These are phyloP conservation scores for Poeciliopsis infans DNA, from an alignment of 2,797 vertebrate species.

Conservation along the genomic window DNA sequence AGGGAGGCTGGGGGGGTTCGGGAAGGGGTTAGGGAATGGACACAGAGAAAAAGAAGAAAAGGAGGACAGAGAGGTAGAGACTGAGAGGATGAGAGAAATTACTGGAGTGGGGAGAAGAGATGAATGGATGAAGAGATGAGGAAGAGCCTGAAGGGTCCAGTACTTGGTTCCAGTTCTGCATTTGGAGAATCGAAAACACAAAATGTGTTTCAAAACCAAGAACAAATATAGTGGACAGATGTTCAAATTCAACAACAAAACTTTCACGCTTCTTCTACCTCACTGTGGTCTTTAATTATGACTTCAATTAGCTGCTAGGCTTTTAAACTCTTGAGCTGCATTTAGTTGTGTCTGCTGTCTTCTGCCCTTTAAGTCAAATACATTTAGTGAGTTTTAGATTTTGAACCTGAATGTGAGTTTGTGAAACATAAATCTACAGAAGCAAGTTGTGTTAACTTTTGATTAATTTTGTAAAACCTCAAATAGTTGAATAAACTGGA, in stretches of 20 bases:
- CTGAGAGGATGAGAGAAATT: conserved; percentile 13
- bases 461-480: too few species aligned
- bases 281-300: conserved; percentile 42
- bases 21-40: conserved; percentile 19
- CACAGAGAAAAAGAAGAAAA: conserved; percentile 2
- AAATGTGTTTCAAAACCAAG: conserved; percentile 11
- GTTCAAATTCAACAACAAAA: background rate
- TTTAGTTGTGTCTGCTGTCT: too few species aligned
- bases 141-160: conserved; percentile 29
- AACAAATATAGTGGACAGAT: background rate
- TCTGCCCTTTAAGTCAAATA: too few species aligned
- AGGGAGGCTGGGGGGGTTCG: conserved; percentile 59
- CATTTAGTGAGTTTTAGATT: too few species aligned
- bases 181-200: conserved; percentile 36
- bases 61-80: conserved; percentile 15
- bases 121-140: conserved; percentile 25
- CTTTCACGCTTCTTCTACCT: conserved; percentile 1
- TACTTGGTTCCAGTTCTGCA: conserved; percentile 56
- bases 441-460: too few species aligned
- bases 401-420: too few species aligned
- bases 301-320: conserved; percentile 12
- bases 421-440: too few species aligned
- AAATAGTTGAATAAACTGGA: too few species aligned
- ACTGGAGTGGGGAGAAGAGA: conserved; percentile 21
- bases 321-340: too few species aligned